Evolutionary conservation across 2,113 vertebrate species (phyloP), one percentile per base, ranked within the genome.

Genomic region (Scartelaos histophorus): DNA sequence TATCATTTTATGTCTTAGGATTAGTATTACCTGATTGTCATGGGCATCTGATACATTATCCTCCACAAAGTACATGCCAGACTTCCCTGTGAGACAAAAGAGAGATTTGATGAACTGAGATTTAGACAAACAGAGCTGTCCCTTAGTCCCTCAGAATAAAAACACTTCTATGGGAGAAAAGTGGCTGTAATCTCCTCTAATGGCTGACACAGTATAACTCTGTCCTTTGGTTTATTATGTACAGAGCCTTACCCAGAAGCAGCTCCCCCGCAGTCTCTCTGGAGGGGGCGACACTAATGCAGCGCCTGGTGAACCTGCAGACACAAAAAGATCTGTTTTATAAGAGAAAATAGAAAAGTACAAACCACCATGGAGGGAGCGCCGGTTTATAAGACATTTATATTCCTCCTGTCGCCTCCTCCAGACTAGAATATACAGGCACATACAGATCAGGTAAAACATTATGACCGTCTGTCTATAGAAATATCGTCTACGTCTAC

Each of bases 61-160:
- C 93, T 99, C 97, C 82, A 99, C 97, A 94, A 99, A 99, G 93
- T 98, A 98, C 98, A 99, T 99, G 74, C 97, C 98, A 81, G 95
- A 95, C 88, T 98, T 98, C 70, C 98, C 98, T 99, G 90, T 65
- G 88, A 82, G 88, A 90, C 17, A 80, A 64, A 54, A 66, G 64
- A 82, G 51, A 79, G 64, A 76, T 65, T 79, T 66, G 22, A 47
- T 62, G 66, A 54, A 69, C 16, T 21, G 47, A 75, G 64, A 58
- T 38, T 76, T 56, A 66, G 66, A 66, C 70, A 82, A 84, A 77
- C 51, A 66, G 47, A 46, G 21, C 73, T 47, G 58, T 54, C 29
- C 67, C 67, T 29, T 1, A 34, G 19, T 66, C 65, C 67, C 72
- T 82, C 61, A 65, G 69, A 43, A 71, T 61, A 74, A 69, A 70